Evolutionary conservation across 2,113 vertebrate genomes (phyloP), one percentile per base, ranked within the genome.

Genomic region (Accipiter cooperii): DNA sequence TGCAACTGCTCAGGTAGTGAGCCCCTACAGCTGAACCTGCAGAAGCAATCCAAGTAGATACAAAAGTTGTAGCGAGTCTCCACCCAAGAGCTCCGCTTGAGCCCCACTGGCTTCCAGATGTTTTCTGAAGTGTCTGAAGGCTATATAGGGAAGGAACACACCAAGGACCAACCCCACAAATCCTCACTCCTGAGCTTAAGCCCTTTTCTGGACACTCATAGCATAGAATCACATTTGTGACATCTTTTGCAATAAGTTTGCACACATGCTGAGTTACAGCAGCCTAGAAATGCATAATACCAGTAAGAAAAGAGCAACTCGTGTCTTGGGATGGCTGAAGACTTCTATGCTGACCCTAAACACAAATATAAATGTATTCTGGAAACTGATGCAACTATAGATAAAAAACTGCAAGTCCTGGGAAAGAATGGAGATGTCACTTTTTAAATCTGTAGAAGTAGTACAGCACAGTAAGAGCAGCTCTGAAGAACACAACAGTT

Each of bases 1-100:
- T 0, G 0, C 26, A 73, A 8, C 11, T n/a, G 57, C 14, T 40
- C 8, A 4, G 5, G 52, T 5, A 15, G 24, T 2, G 9, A 89
- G 3, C 16, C 3, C 3, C 19, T 26, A 18, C 9, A 18, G 20
- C 10, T 8, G 15, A 28, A 68, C 4, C 64, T 22, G 28, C 49
- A 82, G 64, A 74, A 52, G 8, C 74, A 73, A 52, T 4, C 13
- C 60, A 40, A 28, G 18, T 17, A 3, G 1, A 17, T 17, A 13
- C 44, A 17, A 10, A 69, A 57, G 13, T 10, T 25, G 33, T 7
- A 18, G 36, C 49, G 21, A 17, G 33, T 16, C 15, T 33, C 24
- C 24, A n/a, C 47, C 22, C 1, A 14, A 28, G 18, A 71, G 51
- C 38, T 66, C 15, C 34, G 33, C 44, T 65, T 42, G 55, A 49